Base-by-base conservation (phyloP, 2,797 vertebrate genomes). In the Molossus alvarezi region DNA sequence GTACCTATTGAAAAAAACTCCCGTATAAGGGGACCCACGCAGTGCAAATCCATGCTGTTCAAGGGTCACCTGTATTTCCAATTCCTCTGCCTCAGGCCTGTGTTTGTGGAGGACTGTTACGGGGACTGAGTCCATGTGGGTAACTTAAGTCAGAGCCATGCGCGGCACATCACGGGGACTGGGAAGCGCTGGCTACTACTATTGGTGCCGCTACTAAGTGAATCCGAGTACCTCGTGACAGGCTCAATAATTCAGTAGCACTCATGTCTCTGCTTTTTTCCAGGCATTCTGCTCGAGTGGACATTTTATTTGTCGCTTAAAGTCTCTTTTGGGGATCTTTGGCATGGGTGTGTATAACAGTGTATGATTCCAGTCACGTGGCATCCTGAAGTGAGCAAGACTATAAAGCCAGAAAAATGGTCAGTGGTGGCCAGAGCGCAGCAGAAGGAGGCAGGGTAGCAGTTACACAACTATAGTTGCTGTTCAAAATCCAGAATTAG, bases 341-440 rank as follows among this genome's bases (percentile, higher is more conserved):
- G 57, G 21, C 48, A 20, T 25, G n/a, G 58, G 79, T 45, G 25
- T 14, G 37, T 14, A 71, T 10, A 41, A 88, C 13, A 82, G 7
- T 69, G 41, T 91, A 55, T 37, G 55, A 51, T n/a, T 73, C 72
- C 67, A 94, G 41, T 45, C 48, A 55, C 17, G 11, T 53, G 79
- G 86, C 23, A 69, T 48, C 82, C 53, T 82, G 27, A 37, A 96
- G 41, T 64, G 67, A 91, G 77, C 33, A 86, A 65, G 94, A 77
- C 33, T 17, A 1, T 23, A 62, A 51, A 21, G 27, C 77, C 4
- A 57, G 62, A 67, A 62, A 90, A 85, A 41, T 1, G 37, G 77
- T 18, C 53, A 45, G 51, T 5, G 51, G 37, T 1, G 51, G 67
- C 57, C 48, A 77, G 37, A 33, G 62, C 71, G 37, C n/a, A 18